These are phyloP conservation scores for Prionace glauca DNA, from an alignment of 2,797 vertebrate genomes.

Conservation along the genomic window DNA sequence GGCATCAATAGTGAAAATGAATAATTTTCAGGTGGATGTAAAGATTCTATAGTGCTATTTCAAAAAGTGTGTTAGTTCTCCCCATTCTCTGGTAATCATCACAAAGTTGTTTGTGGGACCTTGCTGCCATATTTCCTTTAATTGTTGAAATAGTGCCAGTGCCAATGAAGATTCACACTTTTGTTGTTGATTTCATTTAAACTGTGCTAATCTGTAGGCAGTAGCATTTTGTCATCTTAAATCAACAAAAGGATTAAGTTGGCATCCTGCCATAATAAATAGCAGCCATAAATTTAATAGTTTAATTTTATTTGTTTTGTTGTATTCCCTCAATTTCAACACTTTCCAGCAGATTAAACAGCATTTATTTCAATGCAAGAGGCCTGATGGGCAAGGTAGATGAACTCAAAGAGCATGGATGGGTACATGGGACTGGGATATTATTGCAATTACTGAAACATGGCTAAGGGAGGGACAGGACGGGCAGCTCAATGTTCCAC, in stretches of 20 bases:
- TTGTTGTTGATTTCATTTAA: neutral
- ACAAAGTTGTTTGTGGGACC: neutral
- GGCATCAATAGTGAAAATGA: neutral
- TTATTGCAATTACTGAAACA: no score
- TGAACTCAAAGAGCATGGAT: no score
- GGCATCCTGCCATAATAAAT: neutral
- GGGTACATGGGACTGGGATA: no score
- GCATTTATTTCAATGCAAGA: no score
- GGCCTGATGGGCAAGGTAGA: no score
- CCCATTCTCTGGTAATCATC: neutral
- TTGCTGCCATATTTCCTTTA: neutral
- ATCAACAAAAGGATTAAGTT: neutral
- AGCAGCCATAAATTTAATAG: neutral
- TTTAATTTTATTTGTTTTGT: neutral
- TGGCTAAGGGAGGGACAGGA: no score
- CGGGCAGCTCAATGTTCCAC: no score
- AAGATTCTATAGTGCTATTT: neutral
- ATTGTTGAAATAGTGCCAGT: neutral
- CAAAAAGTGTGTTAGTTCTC: neutral
- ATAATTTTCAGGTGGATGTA: neutral
- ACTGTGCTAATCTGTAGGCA: neutral
- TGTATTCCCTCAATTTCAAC: neutral
- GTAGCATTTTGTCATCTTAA: neutral
- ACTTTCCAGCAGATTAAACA: neutral
- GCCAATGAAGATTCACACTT: neutral